Percentiles rank a stretch among this genome's conserved stretches.
Evolutionary conservation across 2,113 vertebrate species (phyloP).

Genomic region (Eudyptes chrysolophus): DNA sequence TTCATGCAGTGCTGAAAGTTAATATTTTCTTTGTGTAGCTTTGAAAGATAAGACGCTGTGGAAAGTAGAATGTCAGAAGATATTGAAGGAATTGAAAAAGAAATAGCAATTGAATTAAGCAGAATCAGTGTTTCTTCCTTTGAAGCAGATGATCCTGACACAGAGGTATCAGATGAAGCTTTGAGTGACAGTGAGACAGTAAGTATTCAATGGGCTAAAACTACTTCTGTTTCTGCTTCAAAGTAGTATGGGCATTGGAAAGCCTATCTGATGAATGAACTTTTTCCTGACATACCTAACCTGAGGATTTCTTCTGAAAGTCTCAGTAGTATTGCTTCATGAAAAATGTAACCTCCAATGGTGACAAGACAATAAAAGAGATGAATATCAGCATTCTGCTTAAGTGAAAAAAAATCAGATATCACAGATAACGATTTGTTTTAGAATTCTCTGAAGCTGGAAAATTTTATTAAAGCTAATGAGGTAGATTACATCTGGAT

Average conservation of each 20-base stretch:
- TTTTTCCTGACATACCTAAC: not conserved
- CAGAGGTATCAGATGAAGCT: constrained; percentile 50
- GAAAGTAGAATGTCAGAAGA: constrained; percentile 31
- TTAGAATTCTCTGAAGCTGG: not conserved
- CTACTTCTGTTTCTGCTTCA: not conserved
- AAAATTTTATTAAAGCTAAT: not conserved
- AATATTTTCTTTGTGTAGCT: not conserved
- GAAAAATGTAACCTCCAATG: not conserved
- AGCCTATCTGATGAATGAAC: not conserved
- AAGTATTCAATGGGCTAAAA: constrained; percentile 10
- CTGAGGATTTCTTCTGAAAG: not conserved
- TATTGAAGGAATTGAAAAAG: constrained; percentile 48
- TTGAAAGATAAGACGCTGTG: not conserved
- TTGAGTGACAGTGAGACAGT: constrained; percentile 60
- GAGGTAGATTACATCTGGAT: not conserved
- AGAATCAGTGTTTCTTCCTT: constrained; percentile 64
- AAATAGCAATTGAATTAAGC: constrained; percentile 73
- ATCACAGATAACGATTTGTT: not conserved
- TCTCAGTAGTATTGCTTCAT: not conserved
- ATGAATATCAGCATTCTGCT: not conserved
- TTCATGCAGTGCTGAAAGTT: not conserved
- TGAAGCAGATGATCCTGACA: constrained; percentile 63
- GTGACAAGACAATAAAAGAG: not conserved
- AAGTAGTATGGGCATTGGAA: not conserved
- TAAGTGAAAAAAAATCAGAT: not conserved